Evolutionary conservation across 2,888 invertebrate genomes (phyloP).

Genomic region (Pasiphila rectangulata): DNA sequence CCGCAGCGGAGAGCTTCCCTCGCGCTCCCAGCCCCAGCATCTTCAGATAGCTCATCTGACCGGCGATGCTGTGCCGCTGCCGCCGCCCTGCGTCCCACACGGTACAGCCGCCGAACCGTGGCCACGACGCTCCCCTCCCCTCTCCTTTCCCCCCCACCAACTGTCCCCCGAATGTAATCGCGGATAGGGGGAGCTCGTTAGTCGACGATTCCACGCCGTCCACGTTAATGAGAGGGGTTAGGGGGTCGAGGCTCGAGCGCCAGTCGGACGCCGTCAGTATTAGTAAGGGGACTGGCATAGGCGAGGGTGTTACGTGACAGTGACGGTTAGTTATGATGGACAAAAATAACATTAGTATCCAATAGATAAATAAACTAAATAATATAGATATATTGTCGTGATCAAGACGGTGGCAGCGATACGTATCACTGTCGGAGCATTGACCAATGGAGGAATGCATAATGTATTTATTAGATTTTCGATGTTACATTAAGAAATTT

Average conservation of each 20-base stretch:
- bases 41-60: slow-evolving; percentile 96
- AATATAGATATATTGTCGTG: slow-evolving; percentile 39
- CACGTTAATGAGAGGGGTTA: slow-evolving; percentile 64
- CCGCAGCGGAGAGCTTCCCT: slow-evolving; percentile 86
- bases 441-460: neutral
- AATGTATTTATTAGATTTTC: no score
- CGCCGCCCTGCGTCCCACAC: slow-evolving; percentile 84
- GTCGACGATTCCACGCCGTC: slow-evolving; percentile 82
- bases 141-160: slow-evolving; percentile 29
- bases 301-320: slow-evolving; percentile 50
- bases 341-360: slow-evolving; percentile 56
- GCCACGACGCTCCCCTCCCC: slow-evolving; percentile 48
- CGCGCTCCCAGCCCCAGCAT: slow-evolving; percentile 88
- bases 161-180: slow-evolving; percentile 70
- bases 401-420: slow-evolving; percentile 43
- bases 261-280: slow-evolving; percentile 43
- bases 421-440: slow-evolving; percentile 28
- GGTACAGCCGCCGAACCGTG: slow-evolving; percentile 51
- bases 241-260: slow-evolving; percentile 48
- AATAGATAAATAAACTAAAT: slow-evolving; percentile 46
- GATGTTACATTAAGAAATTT: no score
- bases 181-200: slow-evolving; percentile 85
- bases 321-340: slow-evolving; percentile 60
- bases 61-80: slow-evolving; percentile 97
- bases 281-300: slow-evolving; percentile 37